Conservation (phyloP, 2,797 vertebrate genomes). For the Otus scops region DNA sequence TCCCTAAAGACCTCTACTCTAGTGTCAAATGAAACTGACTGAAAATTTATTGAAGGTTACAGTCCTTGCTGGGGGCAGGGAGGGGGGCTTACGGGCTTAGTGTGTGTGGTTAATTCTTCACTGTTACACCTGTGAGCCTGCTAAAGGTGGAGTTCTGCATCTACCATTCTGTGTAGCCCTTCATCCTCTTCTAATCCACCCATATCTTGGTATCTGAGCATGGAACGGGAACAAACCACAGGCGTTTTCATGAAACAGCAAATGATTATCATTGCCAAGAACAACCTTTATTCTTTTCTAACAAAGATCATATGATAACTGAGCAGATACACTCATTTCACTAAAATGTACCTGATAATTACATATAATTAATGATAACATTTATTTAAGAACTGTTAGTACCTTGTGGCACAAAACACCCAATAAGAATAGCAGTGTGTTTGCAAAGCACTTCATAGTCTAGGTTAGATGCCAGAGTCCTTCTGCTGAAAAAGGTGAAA, state of each 20-base stretch:
- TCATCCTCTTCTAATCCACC: background rate
- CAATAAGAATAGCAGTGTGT: background rate
- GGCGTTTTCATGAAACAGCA: background rate
- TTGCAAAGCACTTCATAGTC: background rate
- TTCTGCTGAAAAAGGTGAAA: background rate
- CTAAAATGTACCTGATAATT: conserved; percentile 21
- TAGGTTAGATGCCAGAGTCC: conserved; percentile 1
- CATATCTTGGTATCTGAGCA: background rate
- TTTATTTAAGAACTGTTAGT: conserved; percentile 30
- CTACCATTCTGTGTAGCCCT: background rate
- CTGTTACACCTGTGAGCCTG: background rate
- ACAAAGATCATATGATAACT: background rate
- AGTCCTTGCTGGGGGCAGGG: background rate
- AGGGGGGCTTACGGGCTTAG: background rate
- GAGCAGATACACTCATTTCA: conserved; percentile 6
- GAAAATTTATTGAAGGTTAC: background rate
- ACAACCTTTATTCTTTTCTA: conserved; percentile 39
- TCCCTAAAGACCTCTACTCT: background rate
- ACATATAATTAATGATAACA: background rate
- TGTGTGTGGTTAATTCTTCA: background rate
- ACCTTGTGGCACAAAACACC: background rate
- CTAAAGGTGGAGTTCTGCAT: background rate
- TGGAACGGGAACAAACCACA: background rate
- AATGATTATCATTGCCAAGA: conserved; percentile 13
- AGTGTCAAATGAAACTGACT: background rate